Percentiles rank a stretch among this genome's conserved stretches.
Conservation (phyloP, 1,140 invertebrate genomes). For the Neuroterus valhalla region DNA sequence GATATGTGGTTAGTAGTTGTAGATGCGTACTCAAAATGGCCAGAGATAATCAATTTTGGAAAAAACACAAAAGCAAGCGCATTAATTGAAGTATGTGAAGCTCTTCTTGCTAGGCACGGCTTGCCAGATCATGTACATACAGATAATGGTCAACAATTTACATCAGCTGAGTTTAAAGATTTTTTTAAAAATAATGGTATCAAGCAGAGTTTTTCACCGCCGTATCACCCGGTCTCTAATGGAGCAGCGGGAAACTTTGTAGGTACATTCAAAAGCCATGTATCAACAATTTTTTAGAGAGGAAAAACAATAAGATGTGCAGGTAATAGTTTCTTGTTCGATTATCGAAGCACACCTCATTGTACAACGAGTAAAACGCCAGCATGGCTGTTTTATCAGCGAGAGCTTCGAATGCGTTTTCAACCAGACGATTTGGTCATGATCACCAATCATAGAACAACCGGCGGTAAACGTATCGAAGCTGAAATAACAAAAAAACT, state of each 20-base stretch:
- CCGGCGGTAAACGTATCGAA: constrained; percentile 16
- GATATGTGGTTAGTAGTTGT: constrained; percentile 37
- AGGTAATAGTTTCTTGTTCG: constrained; percentile 22
- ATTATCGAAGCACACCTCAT: not conserved
- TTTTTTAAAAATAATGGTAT: constrained; percentile 41
- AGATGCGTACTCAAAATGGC: constrained; percentile 41
- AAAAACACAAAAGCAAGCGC: constrained; percentile 8
- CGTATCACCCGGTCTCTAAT: constrained; percentile 47
- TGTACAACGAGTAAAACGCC: constrained; percentile 9
- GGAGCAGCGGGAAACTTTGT: constrained; percentile 41
- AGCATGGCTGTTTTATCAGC: constrained; percentile 17
- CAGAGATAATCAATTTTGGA: constrained; percentile 37
- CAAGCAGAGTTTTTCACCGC: constrained; percentile 46
- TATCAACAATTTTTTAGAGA: constrained; percentile 18
- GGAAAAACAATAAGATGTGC: constrained; percentile 15
- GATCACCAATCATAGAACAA: constrained; percentile 14
- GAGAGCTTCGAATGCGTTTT: constrained; percentile 26
- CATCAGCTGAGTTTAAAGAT: constrained; percentile 42
- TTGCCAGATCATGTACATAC: constrained; percentile 45
- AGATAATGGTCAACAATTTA: constrained; percentile 55
- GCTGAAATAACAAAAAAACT: not conserved
- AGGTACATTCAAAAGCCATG: constrained; percentile 34
- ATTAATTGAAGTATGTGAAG: constrained; percentile 8
- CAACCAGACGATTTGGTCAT: constrained; percentile 23
- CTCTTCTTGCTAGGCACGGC: constrained; percentile 30